Evolutionary conservation across 2,888 invertebrate species (phyloP).

Genomic region (Idaea straminata): DNA sequence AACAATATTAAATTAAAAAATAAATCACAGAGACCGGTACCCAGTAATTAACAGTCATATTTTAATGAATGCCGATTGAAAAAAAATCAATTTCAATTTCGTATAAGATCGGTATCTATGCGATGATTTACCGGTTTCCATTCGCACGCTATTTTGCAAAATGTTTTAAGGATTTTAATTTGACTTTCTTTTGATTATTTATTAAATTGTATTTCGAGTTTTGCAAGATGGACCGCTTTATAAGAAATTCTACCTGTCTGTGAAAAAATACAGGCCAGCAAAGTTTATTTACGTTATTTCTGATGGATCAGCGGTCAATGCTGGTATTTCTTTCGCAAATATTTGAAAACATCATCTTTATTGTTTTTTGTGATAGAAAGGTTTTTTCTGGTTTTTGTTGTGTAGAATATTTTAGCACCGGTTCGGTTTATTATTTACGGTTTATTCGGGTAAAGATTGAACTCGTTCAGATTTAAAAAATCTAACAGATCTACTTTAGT

Average conservation of each 20-base stretch:
- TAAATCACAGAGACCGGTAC: constrained; percentile 46
- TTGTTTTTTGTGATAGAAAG: too few species aligned
- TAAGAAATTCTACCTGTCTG: neutral
- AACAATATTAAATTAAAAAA: constrained; percentile 27
- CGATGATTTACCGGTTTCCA: constrained; percentile 40
- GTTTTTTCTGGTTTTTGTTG: too few species aligned
- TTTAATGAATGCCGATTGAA: constrained; percentile 64
- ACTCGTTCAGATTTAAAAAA: too few species aligned
- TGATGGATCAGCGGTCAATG: too few species aligned
- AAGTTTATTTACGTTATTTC: too few species aligned
- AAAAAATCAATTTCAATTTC: constrained; percentile 50
- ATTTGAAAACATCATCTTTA: too few species aligned
- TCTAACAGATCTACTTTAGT: too few species aligned
- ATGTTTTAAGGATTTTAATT: neutral
- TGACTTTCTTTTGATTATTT: neutral
- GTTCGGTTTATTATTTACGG: too few species aligned
- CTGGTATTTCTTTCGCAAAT: too few species aligned
- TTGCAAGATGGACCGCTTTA: neutral
- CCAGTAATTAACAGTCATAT: constrained; percentile 55
- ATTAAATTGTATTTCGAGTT: neutral
- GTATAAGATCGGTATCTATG: constrained; percentile 50
- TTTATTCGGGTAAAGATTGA: too few species aligned
- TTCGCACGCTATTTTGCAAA: constrained; percentile 19
- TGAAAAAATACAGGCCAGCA: too few species aligned
- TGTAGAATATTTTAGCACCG: too few species aligned